Percentiles rank a stretch among this genome's conserved stretches.
Evolutionary conservation across 2,113 vertebrate genomes (phyloP).

Genomic region (Tapirus terrestris): DNA sequence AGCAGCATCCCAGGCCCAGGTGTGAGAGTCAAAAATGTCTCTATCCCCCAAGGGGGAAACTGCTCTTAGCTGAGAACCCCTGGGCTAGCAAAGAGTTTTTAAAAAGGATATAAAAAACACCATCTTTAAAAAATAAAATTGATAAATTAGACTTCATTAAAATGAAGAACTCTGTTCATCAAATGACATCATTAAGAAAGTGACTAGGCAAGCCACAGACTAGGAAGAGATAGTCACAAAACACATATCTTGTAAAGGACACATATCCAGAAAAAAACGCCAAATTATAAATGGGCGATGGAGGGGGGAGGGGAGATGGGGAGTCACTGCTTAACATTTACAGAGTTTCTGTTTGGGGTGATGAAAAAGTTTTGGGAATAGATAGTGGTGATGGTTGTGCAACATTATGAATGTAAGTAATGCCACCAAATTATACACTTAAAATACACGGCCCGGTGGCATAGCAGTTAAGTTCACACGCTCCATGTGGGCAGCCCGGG

Average conservation of each 20-base stretch:
- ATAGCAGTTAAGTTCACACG: too few relatives aligned
- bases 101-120: not conserved
- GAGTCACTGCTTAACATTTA: too few relatives aligned
- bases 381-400: not conserved
- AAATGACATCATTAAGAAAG: not conserved
- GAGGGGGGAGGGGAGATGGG: accelerated
- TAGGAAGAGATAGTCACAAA: not conserved
- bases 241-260: not conserved
- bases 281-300: not conserved
- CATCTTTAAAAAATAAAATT: not conserved
- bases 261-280: not conserved
- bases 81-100: not conserved
- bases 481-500: too few relatives aligned
- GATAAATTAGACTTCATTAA: not conserved
- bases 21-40: not conserved
- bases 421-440: not conserved
- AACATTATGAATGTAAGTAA: not conserved
- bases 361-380: not conserved
- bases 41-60: not conserved
- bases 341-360: not conserved
- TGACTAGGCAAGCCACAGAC: not conserved
- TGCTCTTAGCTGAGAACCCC: not conserved
- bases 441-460: not conserved
- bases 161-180: not conserved
- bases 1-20: not conserved